Evolutionary conservation across 2,113 vertebrate genomes (phyloP).

Genomic region (Rhinopomastus cyanomelas): DNA sequence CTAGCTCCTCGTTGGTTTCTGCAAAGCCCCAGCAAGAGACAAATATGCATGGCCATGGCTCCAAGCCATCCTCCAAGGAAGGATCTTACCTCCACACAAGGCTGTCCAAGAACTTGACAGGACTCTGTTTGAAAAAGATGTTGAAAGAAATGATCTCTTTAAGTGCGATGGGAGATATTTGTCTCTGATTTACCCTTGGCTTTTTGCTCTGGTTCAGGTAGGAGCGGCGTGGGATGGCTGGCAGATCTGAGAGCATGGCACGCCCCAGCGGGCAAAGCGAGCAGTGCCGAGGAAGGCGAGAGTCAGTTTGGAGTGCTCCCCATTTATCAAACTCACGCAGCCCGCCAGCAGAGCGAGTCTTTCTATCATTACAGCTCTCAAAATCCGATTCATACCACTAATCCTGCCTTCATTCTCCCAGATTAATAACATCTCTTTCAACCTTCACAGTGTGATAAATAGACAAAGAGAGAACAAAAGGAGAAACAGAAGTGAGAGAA

Average conservation of each 20-base stretch:
- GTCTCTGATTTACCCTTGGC: constrained; percentile 86
- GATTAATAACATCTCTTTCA: constrained; percentile 99
- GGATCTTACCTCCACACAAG: constrained; percentile 51
- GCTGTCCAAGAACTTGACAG: constrained; percentile 72
- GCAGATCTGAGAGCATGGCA: constrained; percentile 86
- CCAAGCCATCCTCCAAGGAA: neutral
- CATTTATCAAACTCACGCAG: constrained; percentile 99
- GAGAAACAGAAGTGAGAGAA: constrained; percentile 87
- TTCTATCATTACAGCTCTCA: constrained; percentile 99
- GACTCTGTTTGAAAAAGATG: constrained; percentile 77
- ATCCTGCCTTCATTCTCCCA: constrained; percentile 99
- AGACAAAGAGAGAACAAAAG: constrained; percentile 99
- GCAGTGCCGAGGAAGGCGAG: constrained; percentile 82
- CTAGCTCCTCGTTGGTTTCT: neutral
- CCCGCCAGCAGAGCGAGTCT: constrained; percentile 99
- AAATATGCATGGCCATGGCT: neutral
- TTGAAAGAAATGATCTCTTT: constrained; percentile 84
- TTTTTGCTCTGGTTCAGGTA: constrained; percentile 85
- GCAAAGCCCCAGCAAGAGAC: neutral
- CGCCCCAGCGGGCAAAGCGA: constrained; percentile 86
- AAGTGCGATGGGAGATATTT: constrained; percentile 82
- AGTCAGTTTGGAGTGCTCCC: constrained; percentile 93
- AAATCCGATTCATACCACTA: constrained; percentile 99
- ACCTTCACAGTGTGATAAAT: constrained; percentile 99
- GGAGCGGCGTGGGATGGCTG: constrained; percentile 82